A percentile compares a stretch with the other conserved stretches of the same genome.
Conservation (phyloP, 2,888 invertebrate species). For the Drosophila prolongata region DNA sequence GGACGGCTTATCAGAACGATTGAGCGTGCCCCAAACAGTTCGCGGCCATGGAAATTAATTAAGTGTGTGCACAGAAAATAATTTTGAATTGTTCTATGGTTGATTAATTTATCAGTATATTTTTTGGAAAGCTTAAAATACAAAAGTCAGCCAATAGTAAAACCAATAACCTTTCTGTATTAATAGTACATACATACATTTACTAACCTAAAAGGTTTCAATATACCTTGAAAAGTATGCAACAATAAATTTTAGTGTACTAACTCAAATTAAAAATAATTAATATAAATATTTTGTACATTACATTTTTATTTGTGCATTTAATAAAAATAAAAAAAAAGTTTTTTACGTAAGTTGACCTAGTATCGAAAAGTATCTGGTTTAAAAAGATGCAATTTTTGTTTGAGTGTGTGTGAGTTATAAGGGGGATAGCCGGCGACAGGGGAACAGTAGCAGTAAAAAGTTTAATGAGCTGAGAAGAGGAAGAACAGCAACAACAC, state of each 20-base stretch:
- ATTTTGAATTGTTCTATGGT: not conserved
- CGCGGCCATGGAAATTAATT: conserved; percentile 67
- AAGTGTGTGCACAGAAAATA: conserved; percentile 16
- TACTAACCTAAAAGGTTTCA: too few species aligned
- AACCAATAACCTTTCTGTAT: too few species aligned
- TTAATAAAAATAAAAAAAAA: too few species aligned
- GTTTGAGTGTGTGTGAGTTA: conserved; percentile 4
- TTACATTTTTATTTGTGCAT: not conserved
- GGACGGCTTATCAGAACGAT: conserved; percentile 56
- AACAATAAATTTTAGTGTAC: too few species aligned
- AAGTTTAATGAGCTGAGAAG: conserved; percentile 59
- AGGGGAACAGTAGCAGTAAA: conserved; percentile 72
- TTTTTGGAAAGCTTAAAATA: too few species aligned
- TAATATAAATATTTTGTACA: not conserved
- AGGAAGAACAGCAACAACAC: conserved; percentile 17
- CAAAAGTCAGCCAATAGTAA: too few species aligned
- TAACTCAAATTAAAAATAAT: too few species aligned
- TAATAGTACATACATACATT: too few species aligned
- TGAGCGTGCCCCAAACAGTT: conserved; percentile 54
- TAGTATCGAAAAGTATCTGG: not conserved
- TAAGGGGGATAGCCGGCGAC: conserved; percentile 10
- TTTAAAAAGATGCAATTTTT: not conserved
- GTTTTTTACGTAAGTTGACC: too few species aligned
- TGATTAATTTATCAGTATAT: too few species aligned
- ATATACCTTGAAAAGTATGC: not conserved